phyloP scores from a whole-genome alignment of 2,888 invertebrate genomes.

The Branchinecta sandiegonensis region DNA sequence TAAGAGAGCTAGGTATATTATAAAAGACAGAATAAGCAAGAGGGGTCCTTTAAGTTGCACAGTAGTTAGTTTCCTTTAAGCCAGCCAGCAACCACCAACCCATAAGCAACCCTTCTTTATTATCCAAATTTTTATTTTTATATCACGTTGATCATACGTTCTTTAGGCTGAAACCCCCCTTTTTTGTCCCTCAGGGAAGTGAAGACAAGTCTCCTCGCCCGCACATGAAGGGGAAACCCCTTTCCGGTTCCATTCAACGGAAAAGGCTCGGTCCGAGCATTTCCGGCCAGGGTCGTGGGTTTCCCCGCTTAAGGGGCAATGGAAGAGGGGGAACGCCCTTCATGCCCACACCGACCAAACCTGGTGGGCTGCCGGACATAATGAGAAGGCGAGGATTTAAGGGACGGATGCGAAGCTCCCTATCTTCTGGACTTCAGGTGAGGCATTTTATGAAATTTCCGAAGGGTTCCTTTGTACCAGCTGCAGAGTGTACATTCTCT shows the following conservation, averaged over 20 bases:
- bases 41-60: too few species aligned
- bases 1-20: too few species aligned
- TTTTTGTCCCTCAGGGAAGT: neutral
- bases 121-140: too few species aligned
- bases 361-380: neutral
- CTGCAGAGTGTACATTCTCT: too few species aligned
- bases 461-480: too few species aligned
- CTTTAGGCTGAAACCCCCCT: too few species aligned
- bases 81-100: too few species aligned
- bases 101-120: too few species aligned
- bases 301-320: neutral
- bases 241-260: neutral
- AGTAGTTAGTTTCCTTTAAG: too few species aligned
- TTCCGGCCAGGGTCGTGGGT: neutral
- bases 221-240: neutral
- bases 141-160: too few species aligned
- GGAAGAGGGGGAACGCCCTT: neutral
- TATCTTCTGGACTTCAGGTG: slow-evolving; percentile 21
- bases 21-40: too few species aligned
- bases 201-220: neutral
- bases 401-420: slow-evolving; percentile 18
- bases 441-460: neutral
- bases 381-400: slow-evolving; percentile 18
- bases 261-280: slow-evolving; percentile 7
- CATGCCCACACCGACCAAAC: neutral